These are phyloP conservation scores for Tromatobia lineatoria DNA, from an alignment of 2,888 invertebrate genomes.

Conservation along the genomic window DNA sequence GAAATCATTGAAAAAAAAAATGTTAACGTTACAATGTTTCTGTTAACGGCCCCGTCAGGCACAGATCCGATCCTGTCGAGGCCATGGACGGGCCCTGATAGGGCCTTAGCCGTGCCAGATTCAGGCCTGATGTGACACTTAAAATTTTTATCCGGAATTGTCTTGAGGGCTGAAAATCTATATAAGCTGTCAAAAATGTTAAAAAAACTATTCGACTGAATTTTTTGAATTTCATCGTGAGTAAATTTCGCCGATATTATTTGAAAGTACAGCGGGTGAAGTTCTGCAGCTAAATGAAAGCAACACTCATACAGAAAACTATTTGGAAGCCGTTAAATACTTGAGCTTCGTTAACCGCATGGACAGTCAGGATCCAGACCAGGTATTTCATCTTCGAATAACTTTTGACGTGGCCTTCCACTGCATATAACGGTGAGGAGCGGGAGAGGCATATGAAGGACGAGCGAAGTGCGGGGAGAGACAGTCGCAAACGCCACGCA, in stretches of 20 bases:
- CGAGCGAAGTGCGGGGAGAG: slow-evolving; percentile 15
- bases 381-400: slow-evolving; percentile 62
- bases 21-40: too few relatives aligned
- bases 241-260: neutral
- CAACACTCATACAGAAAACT: slow-evolving; percentile 53
- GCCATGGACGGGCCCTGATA: too few relatives aligned
- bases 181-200: neutral
- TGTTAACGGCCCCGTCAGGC: too few relatives aligned
- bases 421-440: slow-evolving; percentile 13
- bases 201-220: neutral
- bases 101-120: too few relatives aligned
- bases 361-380: slow-evolving; percentile 53
- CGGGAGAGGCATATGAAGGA: slow-evolving; percentile 19
- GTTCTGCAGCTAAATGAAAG: neutral
- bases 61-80: too few relatives aligned
- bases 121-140: too few relatives aligned
- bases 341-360: slow-evolving; percentile 53
- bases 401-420: slow-evolving; percentile 58
- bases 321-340: slow-evolving; percentile 49
- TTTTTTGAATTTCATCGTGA: neutral
- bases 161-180: slow-evolving; percentile 10
- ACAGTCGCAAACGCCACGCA: slow-evolving; percentile 67
- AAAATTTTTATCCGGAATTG: too few relatives aligned
- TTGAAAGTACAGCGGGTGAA: neutral
- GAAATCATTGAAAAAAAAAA: too few relatives aligned